A percentile compares a stretch with the other conserved stretches of the same genome.
phyloP scores from a whole-genome alignment of 2,797 vertebrate species.

The Chaetophractus vellerosus region DNA sequence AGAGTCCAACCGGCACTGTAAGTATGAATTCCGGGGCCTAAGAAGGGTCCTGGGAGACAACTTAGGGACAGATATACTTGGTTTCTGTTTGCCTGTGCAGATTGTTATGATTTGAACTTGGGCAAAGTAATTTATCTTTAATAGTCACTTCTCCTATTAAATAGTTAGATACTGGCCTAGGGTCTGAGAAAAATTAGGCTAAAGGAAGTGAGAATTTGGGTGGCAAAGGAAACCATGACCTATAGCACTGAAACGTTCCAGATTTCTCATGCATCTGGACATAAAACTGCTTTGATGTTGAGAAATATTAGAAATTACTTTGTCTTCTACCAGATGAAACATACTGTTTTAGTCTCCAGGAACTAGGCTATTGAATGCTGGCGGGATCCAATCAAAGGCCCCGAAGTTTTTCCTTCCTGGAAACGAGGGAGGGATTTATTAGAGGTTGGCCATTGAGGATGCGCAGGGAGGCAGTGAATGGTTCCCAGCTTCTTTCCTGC shows the following conservation, averaged over 20 bases:
- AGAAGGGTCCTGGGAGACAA: not conserved
- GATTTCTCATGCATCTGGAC: not conserved
- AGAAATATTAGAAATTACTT: not conserved
- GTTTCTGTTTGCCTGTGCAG: not conserved
- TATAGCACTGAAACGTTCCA: not conserved
- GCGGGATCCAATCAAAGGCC: not conserved
- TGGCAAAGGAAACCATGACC: not conserved
- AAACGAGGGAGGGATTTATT: not conserved
- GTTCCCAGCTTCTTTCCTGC: not conserved
- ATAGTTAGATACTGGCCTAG: not conserved
- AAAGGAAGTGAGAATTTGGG: not conserved
- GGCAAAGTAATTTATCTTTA: not conserved
- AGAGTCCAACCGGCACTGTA: conserved; percentile 99
- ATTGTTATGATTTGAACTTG: not conserved
- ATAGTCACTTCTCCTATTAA: not conserved
- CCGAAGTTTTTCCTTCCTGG: not conserved
- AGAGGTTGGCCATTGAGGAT: not conserved
- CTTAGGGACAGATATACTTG: not conserved
- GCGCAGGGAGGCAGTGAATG: not conserved
- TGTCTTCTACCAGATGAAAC: not conserved
- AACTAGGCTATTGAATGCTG: not conserved
- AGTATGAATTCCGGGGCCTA: conserved; percentile 73
- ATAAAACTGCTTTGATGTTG: not conserved
- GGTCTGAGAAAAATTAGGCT: not conserved
- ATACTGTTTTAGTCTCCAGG: not conserved